phyloP scores from a whole-genome alignment of 2,113 vertebrate genomes.

The Arizona elegans region DNA sequence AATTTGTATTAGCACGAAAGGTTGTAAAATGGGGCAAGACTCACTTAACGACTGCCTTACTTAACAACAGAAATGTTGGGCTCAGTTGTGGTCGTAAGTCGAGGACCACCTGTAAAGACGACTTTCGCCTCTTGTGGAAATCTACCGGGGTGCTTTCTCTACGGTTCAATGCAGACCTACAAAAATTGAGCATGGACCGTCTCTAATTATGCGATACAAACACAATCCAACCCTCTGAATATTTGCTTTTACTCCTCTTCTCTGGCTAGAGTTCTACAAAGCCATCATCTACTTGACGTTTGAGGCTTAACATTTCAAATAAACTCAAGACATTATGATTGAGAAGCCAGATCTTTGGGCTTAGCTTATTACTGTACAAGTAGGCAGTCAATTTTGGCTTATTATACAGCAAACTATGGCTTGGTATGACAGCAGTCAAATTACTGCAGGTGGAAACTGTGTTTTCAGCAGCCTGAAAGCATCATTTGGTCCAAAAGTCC shows the following conservation, averaged over 20 bases:
- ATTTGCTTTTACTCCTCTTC: not conserved
- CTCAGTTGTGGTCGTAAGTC: no score
- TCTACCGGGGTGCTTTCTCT: not conserved
- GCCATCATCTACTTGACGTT: not conserved
- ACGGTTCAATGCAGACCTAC: not conserved
- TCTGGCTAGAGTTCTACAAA: not conserved
- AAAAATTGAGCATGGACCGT: not conserved
- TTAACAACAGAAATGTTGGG: not conserved
- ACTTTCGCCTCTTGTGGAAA: not conserved
- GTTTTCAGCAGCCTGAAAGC: not conserved
- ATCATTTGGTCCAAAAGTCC: not conserved
- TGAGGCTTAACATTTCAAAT: not conserved
- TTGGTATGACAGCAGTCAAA: not conserved
- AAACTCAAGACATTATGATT: not conserved
- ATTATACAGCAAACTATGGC: not conserved
- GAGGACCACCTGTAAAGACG: not conserved
- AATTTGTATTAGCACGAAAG: no score
- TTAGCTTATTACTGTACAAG: not conserved
- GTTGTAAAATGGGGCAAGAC: not conserved
- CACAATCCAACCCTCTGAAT: not conserved
- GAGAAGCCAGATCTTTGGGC: not conserved
- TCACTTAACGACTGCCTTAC: not conserved
- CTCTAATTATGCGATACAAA: not conserved
- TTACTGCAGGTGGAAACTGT: not conserved
- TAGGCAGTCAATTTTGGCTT: not conserved